A percentile compares a stretch with the other conserved stretches of the same genome.
Conservation (phyloP, 1,140 invertebrate genomes). For the Microplitis demolitor region DNA sequence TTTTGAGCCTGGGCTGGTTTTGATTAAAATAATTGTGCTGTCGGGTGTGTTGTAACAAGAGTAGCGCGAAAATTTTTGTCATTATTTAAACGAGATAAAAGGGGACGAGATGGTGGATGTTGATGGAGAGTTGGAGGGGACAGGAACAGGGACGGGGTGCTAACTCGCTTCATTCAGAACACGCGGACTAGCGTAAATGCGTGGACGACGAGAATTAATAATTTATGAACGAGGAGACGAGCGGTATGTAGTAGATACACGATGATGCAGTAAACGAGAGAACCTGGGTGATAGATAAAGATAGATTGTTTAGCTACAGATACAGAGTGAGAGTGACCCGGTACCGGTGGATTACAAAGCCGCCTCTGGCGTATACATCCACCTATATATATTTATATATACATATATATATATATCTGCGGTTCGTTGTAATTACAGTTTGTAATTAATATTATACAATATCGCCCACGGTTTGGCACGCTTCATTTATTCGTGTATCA, state of each 20-base stretch:
- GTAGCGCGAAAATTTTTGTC: background rate
- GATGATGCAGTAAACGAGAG: background rate
- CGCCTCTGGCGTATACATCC: background rate
- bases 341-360: background rate
- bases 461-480: background rate
- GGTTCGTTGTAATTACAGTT: background rate
- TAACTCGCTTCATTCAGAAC: slow-evolving; percentile 21
- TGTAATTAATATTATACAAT: slow-evolving; percentile 20
- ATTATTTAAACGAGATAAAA: background rate
- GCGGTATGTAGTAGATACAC: background rate
- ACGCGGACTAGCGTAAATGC: slow-evolving; percentile 15
- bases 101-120: background rate
- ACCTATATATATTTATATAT: too few species aligned
- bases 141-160: background rate
- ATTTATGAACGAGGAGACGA: slow-evolving; percentile 24
- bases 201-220: slow-evolving; percentile 20
- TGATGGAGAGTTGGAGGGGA: background rate
- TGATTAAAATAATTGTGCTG: too few species aligned
- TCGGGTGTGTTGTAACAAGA: too few species aligned
- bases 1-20: too few species aligned
- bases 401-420: background rate
- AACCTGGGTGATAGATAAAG: slow-evolving; percentile 2
- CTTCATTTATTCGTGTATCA: slow-evolving; percentile 13
- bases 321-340: background rate
- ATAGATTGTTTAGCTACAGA: background rate